These are phyloP conservation scores for Phragmatobia fuliginosa DNA, from an alignment of 2,888 invertebrate genomes.

Conservation along the genomic window DNA sequence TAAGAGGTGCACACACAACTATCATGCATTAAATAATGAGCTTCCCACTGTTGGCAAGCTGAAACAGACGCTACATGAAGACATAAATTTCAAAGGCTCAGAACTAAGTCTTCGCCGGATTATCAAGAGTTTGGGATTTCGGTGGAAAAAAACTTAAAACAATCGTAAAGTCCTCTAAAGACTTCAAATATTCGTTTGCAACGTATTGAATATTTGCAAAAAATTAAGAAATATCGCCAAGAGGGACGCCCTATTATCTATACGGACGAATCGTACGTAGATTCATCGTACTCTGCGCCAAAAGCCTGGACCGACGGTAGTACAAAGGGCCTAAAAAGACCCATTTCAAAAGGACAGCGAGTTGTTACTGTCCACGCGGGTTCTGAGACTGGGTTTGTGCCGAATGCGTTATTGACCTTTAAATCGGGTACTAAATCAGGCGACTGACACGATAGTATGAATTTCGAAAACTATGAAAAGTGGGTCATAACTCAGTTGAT, in stretches of 20 bases:
- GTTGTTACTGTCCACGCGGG: no score
- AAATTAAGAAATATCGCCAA: not conserved
- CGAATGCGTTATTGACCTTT: no score
- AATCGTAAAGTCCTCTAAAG: not conserved
- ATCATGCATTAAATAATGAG: not conserved
- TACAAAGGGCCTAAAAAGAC: not conserved
- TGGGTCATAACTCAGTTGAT: not conserved
- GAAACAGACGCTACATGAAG: not conserved
- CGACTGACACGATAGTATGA: no score
- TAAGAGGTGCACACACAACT: slow-evolving; percentile 1
- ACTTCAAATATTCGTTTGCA: slow-evolving; percentile 2
- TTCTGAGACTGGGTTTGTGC: no score
- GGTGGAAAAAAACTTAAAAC: slow-evolving; percentile 8
- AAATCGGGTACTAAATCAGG: no score
- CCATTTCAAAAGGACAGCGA: no score
- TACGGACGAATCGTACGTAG: not conserved
- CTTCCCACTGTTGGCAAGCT: slow-evolving; percentile 1
- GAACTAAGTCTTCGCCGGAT: not conserved
- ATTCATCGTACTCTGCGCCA: slow-evolving; percentile 2
- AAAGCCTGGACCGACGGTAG: no score
- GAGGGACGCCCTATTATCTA: slow-evolving; percentile 3
- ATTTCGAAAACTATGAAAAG: not conserved
- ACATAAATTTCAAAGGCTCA: slow-evolving; percentile 7
- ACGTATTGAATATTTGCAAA: not conserved
- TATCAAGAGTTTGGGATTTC: slow-evolving; percentile 3